Base-by-base conservation (phyloP, 2,113 vertebrate genomes). In the Chamaea fasciata region DNA sequence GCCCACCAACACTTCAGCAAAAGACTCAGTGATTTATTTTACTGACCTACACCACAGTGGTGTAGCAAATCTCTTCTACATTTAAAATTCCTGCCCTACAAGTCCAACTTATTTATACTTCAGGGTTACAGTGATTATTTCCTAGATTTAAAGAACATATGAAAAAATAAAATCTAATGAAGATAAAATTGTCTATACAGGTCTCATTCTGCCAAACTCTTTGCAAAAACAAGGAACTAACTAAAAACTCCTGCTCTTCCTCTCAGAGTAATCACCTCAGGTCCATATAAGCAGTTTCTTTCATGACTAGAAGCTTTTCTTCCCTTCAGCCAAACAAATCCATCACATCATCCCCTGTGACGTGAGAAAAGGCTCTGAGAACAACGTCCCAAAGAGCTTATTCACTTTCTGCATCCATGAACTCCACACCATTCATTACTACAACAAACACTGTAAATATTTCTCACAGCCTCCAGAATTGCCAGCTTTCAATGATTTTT, bases 291-390 rank as follows among this genome's bases (percentile, higher is more conserved):
- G 13, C 73, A 69, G 37, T 14, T 87, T 53, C 50, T 33, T 49
- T 87, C 59, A 65, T 7, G 8, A n/a, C 7, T 16, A 8, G 3
- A 71, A 64, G 33, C 28, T 74, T 83, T 89, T 35, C 44, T 62
- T 31, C 1, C 1, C 28, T 73, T 88, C 50, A 81, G 55, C 33
- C 81, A 81, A 87, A 91, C 22, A 35, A 70, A 87, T 26, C 44
- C 42, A 87, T 49, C 0, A 0, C 73, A 44, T 13, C 1, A 0
- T 37, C 52, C 69, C 41, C 55, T 35, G 28, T 11, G 31, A 91
- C 28, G 74, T 20, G 50, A 89, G 65, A 53, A 77, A 78, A 67
- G n/a, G 31, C 50, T 83, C 77, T 0, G 2, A 83, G 50, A 84
- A n/a, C 42, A 78, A 49, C 0, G 0, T 18, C 85, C 80, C 59